Evolutionary conservation across 2,888 invertebrate species (phyloP), one percentile per base, ranked within the genome.

Genomic region (Lypha dubia): DNA sequence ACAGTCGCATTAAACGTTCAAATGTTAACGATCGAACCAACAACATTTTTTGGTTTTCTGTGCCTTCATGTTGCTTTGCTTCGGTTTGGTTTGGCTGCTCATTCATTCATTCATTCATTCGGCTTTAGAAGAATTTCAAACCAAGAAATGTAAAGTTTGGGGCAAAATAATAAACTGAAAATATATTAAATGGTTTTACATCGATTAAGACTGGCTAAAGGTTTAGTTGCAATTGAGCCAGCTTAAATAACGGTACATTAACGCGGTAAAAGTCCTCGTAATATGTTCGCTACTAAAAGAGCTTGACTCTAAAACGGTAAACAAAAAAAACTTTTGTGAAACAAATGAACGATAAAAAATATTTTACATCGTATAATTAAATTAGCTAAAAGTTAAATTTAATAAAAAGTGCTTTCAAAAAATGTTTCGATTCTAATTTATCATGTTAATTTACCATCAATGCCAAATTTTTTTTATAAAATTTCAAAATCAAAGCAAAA

Each of bases 191-290:
- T 84, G 70, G 63, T 68, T 81, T 70, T 74, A 70, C 77, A 53
- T 49, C 63, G 73, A 68, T 81, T 70, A 74, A 73, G 70, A 60
- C 49, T 74, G 67, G 49, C 63, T 68, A 79, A 81, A 74, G 77
- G 70, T 84, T 84, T 74, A 84, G 84, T 84, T 84, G 81, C 81
- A 70, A 65, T 81, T 81, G 56, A 81, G 63, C 71, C 74, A 84
- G 84, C 84, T 70, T 70, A 68, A 77, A 81, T 81, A 81, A 81
- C 81, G 77, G 81, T 81, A 81, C 68, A 58, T 32, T 41, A 46
- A 46, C 62, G 74, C 81, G 73, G 56, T n/a, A 41, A 41, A 77
- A 68, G 41, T 58, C 38, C 44, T 53, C 49, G 56, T 13, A 20
- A 46, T n/a, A 44, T 17, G 35, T n/a, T 44, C 41, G 53, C 28